Percentiles rank a stretch among this genome's conserved stretches.
Conservation (phyloP, 2,888 invertebrate genomes). For the Pseudanteris insignis region DNA sequence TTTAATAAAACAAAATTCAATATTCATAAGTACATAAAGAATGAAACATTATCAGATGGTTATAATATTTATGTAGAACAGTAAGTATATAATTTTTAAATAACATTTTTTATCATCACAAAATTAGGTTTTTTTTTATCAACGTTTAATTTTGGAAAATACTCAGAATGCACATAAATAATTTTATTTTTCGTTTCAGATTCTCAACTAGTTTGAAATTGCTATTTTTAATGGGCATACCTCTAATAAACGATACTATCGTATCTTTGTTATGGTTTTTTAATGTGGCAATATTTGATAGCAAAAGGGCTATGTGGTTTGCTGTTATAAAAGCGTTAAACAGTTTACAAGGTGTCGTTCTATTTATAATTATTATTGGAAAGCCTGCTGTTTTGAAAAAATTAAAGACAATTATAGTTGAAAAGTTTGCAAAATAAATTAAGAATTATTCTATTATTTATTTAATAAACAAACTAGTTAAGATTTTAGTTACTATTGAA, state of each 20-base stretch:
- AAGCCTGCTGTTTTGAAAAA: background rate
- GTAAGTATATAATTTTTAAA: no score
- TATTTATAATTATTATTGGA: conserved; percentile 6
- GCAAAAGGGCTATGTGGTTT: background rate
- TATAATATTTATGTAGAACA: no score
- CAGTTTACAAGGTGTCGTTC: conserved; percentile 7
- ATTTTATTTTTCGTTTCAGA: conserved; percentile 5
- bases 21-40: conserved; percentile 6
- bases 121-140: no score
- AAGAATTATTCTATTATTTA: no score
- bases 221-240: conserved; percentile 18
- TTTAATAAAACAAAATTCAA: conserved; percentile 12
- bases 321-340: conserved; percentile 3
- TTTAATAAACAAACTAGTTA: no score
- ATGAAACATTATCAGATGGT: background rate
- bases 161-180: no score
- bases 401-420: background rate
- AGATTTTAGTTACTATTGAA: no score
- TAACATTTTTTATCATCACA: no score
- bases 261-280: conserved; percentile 6
- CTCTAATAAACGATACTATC: conserved; percentile 8
- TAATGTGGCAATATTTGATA: conserved; percentile 6
- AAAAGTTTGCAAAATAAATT: background rate
- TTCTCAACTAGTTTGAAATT: conserved; percentile 9
- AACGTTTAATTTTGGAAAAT: no score